Evolutionary conservation across 1,140 invertebrate species (phyloP).

Genomic region (Paracyclopina nana): DNA sequence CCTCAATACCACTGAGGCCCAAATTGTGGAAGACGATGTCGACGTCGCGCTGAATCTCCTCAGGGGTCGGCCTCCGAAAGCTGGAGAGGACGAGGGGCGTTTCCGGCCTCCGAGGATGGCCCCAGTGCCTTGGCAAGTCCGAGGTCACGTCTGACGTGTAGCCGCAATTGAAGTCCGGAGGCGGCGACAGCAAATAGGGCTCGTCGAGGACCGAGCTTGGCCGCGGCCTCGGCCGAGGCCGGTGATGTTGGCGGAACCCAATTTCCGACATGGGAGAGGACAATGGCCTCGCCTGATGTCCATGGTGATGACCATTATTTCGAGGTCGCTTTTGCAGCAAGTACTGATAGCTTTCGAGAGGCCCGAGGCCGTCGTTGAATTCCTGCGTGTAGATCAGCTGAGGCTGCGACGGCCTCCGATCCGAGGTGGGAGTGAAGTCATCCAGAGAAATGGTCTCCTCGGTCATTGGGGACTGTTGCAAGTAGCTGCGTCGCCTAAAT

Average conservation of each 20-base stretch:
- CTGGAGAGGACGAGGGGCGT: background rate
- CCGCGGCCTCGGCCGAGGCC: background rate
- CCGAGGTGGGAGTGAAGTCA: background rate
- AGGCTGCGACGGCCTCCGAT: background rate
- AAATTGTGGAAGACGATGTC: slow-evolving; percentile 2
- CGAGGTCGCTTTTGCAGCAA: background rate
- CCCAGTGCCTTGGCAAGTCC: background rate
- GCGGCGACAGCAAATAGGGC: background rate
- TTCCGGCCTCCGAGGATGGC: background rate
- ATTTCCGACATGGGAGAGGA: background rate
- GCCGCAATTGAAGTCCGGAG: background rate
- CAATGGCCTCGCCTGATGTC: background rate
- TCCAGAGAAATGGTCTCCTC: background rate
- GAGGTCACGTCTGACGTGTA: background rate
- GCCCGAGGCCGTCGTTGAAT: background rate
- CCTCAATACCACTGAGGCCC: too few relatives aligned
- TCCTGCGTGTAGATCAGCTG: background rate
- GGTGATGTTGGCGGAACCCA: background rate
- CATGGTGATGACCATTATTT: background rate
- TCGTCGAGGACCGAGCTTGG: slow-evolving; percentile 1
- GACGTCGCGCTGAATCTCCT: slow-evolving; percentile 1
- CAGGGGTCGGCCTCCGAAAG: background rate
- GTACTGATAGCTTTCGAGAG: background rate
- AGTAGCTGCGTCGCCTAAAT: background rate
- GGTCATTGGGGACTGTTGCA: background rate